Base-by-base conservation (phyloP, 2,888 invertebrate species). In the Empis livida region DNA sequence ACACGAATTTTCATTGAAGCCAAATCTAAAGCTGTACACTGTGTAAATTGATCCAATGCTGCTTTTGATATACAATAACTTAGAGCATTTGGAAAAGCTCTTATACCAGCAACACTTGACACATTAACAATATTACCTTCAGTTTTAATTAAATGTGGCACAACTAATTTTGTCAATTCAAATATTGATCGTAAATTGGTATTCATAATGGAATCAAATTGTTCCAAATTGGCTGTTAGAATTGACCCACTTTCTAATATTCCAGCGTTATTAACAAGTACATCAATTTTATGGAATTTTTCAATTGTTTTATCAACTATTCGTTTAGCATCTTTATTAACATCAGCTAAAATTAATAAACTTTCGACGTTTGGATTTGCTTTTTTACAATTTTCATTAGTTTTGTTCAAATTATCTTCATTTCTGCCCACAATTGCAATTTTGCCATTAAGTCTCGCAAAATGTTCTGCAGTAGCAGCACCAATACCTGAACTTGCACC, bases 1-100 rank as follows among this genome's bases (percentile, higher is more conserved):
- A 92, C 91, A 35, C 94, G 73, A 0, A 94, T 86, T 55, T 81
- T 78, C 64, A 84, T 82, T 0, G 75, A 62, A 32, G 80, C 88
- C 50, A 90, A 67, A 58, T 90, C 95, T 31, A 97, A 66, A 9
- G 96, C 89, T 8, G 82, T 74, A 64, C 92, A 92, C 63, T 83
- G 77, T 1, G 96, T 96, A 57, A 97, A 82, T 63, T 95, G 94
- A 71, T 97, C 96, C 11, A 95, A 64, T 3, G 93, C 92, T 23
- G 91, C 77, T 73, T 97, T 97, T 5, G 92, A 91, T 76, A 95
- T 82, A 57, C 82, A 81, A 64, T 97, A 97, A 10, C 89, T 82
- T 37, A 93, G 68, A n/a, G 89, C 80, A 46, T 84, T 84, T 1
- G 91, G 79, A 61, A 94, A 94, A 51, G 93, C 79, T 65, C 93